Conservation (phyloP, 2,888 invertebrate species). For the Campoplex nolae region DNA sequence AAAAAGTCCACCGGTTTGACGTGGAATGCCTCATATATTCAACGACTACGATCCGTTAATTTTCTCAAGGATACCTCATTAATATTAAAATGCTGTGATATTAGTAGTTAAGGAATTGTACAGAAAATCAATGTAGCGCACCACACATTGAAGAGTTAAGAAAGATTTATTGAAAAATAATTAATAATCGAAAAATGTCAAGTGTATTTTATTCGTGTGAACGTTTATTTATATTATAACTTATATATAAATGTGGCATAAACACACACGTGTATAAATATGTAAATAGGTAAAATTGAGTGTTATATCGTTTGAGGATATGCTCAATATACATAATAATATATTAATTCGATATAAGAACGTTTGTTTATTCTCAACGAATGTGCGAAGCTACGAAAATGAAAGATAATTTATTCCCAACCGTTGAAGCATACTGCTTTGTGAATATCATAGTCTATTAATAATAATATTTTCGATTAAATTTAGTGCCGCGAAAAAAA, state of each 20-base stretch:
- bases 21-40: background rate
- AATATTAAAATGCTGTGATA: constrained; percentile 69
- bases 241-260: background rate
- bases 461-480: constrained; percentile 7
- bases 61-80: constrained; percentile 39
- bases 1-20: too few species aligned
- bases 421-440: too few species aligned
- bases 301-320: constrained; percentile 40
- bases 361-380: background rate
- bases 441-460: constrained; percentile 1
- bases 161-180: constrained; percentile 16
- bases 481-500: background rate
- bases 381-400: background rate
- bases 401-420: background rate
- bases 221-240: constrained; percentile 33
- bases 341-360: background rate
- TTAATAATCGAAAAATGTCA: constrained; percentile 9
- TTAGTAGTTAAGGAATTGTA: constrained; percentile 61
- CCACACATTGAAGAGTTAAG: background rate
- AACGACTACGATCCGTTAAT: constrained; percentile 38
- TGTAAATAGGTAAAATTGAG: constrained; percentile 17
- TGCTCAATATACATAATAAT: constrained; percentile 56
- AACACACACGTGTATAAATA: background rate
- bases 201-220: constrained; percentile 47
- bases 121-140: constrained; percentile 15